These are phyloP conservation scores for Euphonia xanthogaster DNA, from an alignment of 2,797 vertebrate species.

Conservation along the genomic window DNA sequence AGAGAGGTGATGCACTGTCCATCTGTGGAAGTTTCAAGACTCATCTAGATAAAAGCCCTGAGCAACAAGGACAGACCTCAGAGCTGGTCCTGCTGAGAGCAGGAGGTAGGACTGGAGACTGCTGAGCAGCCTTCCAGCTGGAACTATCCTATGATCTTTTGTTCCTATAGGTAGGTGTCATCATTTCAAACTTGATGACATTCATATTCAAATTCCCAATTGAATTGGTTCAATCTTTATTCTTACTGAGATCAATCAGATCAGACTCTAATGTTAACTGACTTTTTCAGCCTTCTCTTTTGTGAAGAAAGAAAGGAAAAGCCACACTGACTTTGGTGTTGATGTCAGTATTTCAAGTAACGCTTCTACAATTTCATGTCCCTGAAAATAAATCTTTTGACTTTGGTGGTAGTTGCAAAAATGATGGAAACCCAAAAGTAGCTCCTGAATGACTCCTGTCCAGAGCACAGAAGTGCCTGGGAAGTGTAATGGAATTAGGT, in stretches of 20 bases:
- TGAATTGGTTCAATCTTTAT: not conserved
- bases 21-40: not conserved
- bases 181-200: not conserved
- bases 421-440: not conserved
- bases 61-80: not conserved
- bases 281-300: not conserved
- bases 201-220: not conserved
- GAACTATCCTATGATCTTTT: not conserved
- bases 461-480: not conserved
- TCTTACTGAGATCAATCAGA: not conserved
- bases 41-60: not conserved
- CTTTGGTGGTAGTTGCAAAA: not conserved
- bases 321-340: not conserved
- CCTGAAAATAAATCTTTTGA: not conserved
- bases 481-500: not conserved
- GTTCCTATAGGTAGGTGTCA: not conserved
- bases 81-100: not conserved
- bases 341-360: not conserved
- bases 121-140: not conserved
- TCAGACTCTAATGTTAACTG: not conserved
- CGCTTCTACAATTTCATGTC: not conserved
- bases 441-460: not conserved
- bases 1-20: not conserved
- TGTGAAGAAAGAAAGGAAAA: not conserved
- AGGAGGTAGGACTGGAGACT: not conserved